A percentile compares a stretch with the other conserved stretches of the same genome.
Evolutionary conservation across 2,888 invertebrate genomes (phyloP).

Genomic region (Tridacna gigas): DNA sequence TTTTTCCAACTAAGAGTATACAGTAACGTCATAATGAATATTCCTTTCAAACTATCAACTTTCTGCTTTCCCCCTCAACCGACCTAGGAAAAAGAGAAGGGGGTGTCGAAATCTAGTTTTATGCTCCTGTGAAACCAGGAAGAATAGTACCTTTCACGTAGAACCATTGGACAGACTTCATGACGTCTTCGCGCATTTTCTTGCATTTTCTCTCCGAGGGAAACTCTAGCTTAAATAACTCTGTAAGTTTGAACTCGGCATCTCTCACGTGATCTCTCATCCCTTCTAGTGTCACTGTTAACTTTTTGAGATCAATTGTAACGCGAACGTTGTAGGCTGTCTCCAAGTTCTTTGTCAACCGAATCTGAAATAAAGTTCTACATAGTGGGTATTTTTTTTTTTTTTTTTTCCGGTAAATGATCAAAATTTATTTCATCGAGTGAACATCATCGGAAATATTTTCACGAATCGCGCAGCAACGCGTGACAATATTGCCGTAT

Average conservation of each 20-base stretch:
- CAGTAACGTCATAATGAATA: no score
- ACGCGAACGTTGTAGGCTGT: neutral
- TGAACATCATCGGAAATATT: no score
- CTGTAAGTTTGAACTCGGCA: neutral
- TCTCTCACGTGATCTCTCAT: neutral
- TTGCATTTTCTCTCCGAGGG: neutral
- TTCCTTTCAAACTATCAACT: no score
- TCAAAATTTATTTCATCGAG: no score
- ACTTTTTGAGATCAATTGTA: neutral
- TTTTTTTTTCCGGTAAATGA: no score
- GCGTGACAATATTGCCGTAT: neutral
- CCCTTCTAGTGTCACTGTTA: neutral
- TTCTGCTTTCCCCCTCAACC: no score
- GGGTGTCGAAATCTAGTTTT: neutral
- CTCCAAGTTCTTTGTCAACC: neutral
- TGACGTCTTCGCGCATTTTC: neutral
- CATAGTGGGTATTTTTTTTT: no score
- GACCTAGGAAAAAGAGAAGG: no score
- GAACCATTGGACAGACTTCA: conserved; percentile 12
- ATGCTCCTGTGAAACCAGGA: neutral
- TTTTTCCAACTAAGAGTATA: no score
- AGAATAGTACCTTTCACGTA: neutral
- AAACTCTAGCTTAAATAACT: neutral
- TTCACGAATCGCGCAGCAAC: neutral
- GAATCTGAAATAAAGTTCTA: neutral